A percentile compares a stretch with the other conserved stretches of the same genome.
Evolutionary conservation across 2,797 vertebrate genomes (phyloP).

Genomic region (Xiphophorus birchmanni): DNA sequence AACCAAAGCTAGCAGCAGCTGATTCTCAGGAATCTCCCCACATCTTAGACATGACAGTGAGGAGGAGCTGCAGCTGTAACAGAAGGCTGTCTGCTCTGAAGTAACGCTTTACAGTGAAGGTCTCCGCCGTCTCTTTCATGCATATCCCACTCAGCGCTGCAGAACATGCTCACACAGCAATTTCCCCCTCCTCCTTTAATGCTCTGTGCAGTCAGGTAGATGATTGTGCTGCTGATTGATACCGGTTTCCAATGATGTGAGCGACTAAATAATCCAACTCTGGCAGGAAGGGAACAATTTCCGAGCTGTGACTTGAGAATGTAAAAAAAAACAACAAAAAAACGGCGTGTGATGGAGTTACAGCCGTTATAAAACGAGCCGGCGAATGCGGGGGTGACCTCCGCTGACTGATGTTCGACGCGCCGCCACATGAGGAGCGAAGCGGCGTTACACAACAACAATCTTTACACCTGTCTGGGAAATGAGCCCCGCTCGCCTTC

Average conservation of each 20-base stretch:
- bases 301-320: slow-evolving; percentile 9
- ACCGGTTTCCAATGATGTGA: slow-evolving; percentile 35
- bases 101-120: slow-evolving; percentile 15
- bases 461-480: slow-evolving; percentile 34
- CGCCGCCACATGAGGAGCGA: slow-evolving; percentile 17
- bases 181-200: slow-evolving; percentile 47
- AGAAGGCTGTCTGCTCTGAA: slow-evolving; percentile 9
- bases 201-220: slow-evolving; percentile 48
- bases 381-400: slow-evolving; percentile 9
- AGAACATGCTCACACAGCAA: slow-evolving; percentile 43
- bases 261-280: slow-evolving; percentile 49
- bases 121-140: slow-evolving; percentile 12
- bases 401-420: slow-evolving; percentile 41
- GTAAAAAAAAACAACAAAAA: slow-evolving; percentile 2
- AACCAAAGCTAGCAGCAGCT: no score
- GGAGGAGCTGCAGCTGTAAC: slow-evolving; percentile 1
- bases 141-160: slow-evolving; percentile 11
- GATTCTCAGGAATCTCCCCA: neutral
- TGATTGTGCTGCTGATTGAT: slow-evolving; percentile 64
- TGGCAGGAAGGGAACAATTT: slow-evolving; percentile 23
- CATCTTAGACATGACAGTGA: neutral
- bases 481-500: slow-evolving; percentile 36
- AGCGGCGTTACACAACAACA: slow-evolving; percentile 34
- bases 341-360: slow-evolving; percentile 44
- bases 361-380: slow-evolving; percentile 39